phyloP scores from a whole-genome alignment of 2,113 vertebrate species.

The Ammodytes marinus region DNA sequence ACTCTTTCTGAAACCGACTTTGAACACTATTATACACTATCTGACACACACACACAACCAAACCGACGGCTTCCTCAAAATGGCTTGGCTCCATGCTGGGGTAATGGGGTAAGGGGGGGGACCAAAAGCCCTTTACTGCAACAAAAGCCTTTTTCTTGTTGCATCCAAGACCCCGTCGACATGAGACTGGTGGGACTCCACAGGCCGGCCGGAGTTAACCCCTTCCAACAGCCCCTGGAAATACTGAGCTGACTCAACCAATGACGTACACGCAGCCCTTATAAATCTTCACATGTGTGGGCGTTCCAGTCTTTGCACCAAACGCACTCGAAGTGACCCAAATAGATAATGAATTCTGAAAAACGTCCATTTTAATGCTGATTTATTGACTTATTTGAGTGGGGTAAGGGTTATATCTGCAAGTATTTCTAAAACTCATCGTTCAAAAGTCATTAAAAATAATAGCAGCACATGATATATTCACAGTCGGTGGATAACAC shows the following conservation, averaged over 20 bases:
- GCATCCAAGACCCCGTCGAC: constrained; percentile 52
- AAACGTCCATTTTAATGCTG: neutral
- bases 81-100: constrained; percentile 59
- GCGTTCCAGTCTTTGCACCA: constrained; percentile 36
- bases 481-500: neutral
- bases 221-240: constrained; percentile 56
- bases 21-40: constrained; percentile 55
- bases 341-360: neutral
- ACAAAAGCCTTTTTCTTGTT: constrained; percentile 78
- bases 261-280: constrained; percentile 67
- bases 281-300: constrained; percentile 53
- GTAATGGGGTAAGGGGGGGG: neutral
- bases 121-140: constrained; percentile 42
- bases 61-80: constrained; percentile 59
- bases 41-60: constrained; percentile 55
- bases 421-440: neutral
- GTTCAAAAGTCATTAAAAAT: neutral
- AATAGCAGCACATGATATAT: neutral
- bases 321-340: constrained; percentile 19
- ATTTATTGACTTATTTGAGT: constrained; percentile 13
- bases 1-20: constrained; percentile 60
- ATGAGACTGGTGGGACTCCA: constrained; percentile 48
- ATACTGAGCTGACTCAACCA: constrained; percentile 67
- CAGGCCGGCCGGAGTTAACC: constrained; percentile 59
- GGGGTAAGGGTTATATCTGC: neutral